Base-by-base conservation (phyloP, 1,140 invertebrate species). In the Sipha flava region DNA sequence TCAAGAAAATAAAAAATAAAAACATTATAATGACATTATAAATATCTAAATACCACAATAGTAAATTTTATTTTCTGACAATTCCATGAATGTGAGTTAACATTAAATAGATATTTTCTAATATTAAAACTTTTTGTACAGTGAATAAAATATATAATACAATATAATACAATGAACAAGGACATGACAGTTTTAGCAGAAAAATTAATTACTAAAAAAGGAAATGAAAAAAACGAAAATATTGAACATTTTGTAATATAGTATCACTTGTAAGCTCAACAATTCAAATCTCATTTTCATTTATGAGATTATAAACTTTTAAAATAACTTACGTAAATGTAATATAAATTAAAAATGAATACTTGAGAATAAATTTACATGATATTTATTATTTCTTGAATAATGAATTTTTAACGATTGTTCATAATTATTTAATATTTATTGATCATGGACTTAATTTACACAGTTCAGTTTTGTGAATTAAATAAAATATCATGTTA, bases 241-340 rank as follows among this genome's bases (percentile, higher is more conserved):
- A 66, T 66, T 66, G 21, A 66, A 18, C 23, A 26, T 23, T 43
- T 43, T 40, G 21, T 43, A 40, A 26, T 66, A 43, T n/a, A 43
- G 21, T 43, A 26, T 26, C 21, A n/a, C 21, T 66, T 26, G 21
- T 43, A 21, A 66, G 9, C 37, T 23, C 21, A 66, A 66, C 10
- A 26, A 43, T 43, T 21, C 26, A 66, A 26, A 43, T 7, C 1
- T 14, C 12, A 26, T 66, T 43, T 66, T 43, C 40, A 66, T 66
- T 66, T 43, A 43, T 66, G 43, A 66, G 34, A 7, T 66, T 66
- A 9, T 66, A 66, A 66, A 66, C 64, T 66, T 66, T 66, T 66
- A 40, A 43, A 66, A 66, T 21, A 43, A 66, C 64, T 66, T 16
- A n/a, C n/a, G n/a, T n/a, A n/a, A n/a, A n/a, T n/a, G n/a, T n/a